Base-by-base conservation (phyloP, 2,888 invertebrate genomes). In the Erannis defoliaria region DNA sequence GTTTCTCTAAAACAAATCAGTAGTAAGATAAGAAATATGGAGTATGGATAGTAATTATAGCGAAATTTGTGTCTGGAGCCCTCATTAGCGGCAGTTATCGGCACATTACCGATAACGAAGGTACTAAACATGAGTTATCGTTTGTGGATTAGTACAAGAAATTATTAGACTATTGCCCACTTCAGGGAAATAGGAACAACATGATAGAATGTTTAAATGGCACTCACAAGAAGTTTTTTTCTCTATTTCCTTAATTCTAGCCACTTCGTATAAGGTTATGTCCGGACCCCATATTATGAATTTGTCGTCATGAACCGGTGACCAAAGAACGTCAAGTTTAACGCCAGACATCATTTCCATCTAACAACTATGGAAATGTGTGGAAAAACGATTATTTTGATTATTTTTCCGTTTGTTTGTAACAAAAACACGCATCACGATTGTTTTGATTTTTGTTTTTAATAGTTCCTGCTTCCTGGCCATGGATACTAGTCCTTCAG, bases 231-330 rank as follows among this genome's bases (percentile, higher is more conserved):
- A 82, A 56, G 88, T 87, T 78, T 90, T 93, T 68, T 89, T 90
- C 70, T 93, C 89, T 45, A 93, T 93, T 71, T 96, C 95, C 82
- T 94, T 94, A 31, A 94, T 85, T 40, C 94, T 90, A 68, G 94
- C 93, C 21, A 97, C 95, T 93, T 98, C 97, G 82, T 98, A 98
- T 51, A 98, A 91, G 85, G 95, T 96, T 80, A 99, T 96, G 80
- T 98, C 98, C 55, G 97, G 96, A 40, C 98, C 97, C 97, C 98
- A 98, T 50, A 97, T 96, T 68, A 98, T 95, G 81, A 98, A 98
- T 81, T 97, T 97, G 77, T 98, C 88, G 42, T 89, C 84, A 62
- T 92, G 92, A 31, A 95, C 94, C 0, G 98, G 98, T 29, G 98
- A 97, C 98, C 98, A 98, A 78, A 96, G 95, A 33, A 98, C 95